Base-by-base conservation (phyloP, 2,113 vertebrate genomes). In the Bubo scandiacus region DNA sequence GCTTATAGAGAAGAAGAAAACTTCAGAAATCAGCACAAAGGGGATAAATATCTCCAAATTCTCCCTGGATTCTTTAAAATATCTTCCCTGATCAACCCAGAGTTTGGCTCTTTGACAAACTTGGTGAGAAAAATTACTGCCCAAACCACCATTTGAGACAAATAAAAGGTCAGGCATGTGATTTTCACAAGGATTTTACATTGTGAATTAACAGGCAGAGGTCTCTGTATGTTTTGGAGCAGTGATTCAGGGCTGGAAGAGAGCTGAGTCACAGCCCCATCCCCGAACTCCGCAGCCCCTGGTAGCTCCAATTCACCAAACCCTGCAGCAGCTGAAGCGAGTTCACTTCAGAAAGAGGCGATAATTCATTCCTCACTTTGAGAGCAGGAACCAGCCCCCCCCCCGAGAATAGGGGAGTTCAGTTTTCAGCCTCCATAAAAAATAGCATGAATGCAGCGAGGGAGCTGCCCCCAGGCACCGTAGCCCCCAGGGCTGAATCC, bases 381-480 rank as follows among this genome's bases (percentile, higher is more conserved):
- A 22, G 26, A 15, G 57, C 15, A n/a, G 58, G 67, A 61, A 22
- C 57, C 38, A 47, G 13, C 27, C 14, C n/a, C 27, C 14, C 19
- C 1, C 14, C 15, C 1, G 1, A 9, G 13, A 40, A 65, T 12
- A 27, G 23, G 17, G 20, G 23, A 40, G 47, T 15, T 30, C 16
- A 16, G 5, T 47, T 62, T 77, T 62, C 47, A 63, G 21, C 8
- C n/a, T 51, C 65, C 18, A 6, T 49, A 34, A 36, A 36, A 63
- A 42, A 4, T 3, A n/a, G 8, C 49, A 22, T 1, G 7, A 15
- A 49, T 4, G 62, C 30, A 21, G 57, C 6, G 1, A 22, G 25
- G 43, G 30, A 51, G 19, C 51, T 57, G 51, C 65, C 42, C 13
- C 1, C 34, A 1, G 0, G 52, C 32, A 21, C 68, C 5, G 36